These are phyloP conservation scores for Lucilia sericata DNA, from an alignment of 1,140 invertebrate genomes.

Conservation along the genomic window DNA sequence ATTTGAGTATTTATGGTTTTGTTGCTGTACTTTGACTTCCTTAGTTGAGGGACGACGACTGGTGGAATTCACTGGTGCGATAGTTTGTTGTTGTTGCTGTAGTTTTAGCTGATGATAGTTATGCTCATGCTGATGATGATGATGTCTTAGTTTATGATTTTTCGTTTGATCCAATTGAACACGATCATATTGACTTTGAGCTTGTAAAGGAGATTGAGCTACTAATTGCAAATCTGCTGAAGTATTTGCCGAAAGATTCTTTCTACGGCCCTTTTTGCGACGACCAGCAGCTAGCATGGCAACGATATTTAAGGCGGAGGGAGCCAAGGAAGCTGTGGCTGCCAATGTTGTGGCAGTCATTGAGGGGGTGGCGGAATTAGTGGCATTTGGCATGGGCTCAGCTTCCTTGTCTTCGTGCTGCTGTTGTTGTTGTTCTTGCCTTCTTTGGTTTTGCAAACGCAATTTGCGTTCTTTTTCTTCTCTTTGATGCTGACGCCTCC, in stretches of 20 bases:
- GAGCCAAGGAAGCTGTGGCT: conserved; percentile 59
- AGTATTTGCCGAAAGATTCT: conserved; percentile 49
- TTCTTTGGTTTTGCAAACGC: conserved; percentile 48
- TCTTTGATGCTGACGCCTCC: conserved; percentile 51
- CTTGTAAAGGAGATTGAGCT: conserved; percentile 45
- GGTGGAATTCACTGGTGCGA: conserved; percentile 40
- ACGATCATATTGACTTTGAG: not conserved
- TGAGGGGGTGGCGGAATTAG: conserved; percentile 54
- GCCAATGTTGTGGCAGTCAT: conserved; percentile 59
- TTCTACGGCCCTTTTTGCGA: conserved; percentile 62
- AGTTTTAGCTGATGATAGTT: not conserved
- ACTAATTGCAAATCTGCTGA: conserved; percentile 56
- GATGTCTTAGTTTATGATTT: not conserved
- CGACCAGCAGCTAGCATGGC: conserved; percentile 63
- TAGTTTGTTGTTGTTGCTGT: conserved; percentile 4
- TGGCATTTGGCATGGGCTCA: conserved; percentile 50
- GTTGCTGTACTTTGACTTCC: conserved; percentile 49
- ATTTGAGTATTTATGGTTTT: conserved; percentile 51
- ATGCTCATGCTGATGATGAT: not conserved
- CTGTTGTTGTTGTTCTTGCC: conserved; percentile 40
- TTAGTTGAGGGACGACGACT: conserved; percentile 39
- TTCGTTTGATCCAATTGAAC: not conserved
- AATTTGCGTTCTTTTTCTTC: conserved; percentile 50
- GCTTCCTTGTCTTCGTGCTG: conserved; percentile 29
- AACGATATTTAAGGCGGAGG: conserved; percentile 61